A percentile compares a stretch with the other conserved stretches of the same genome.
phyloP scores from a whole-genome alignment of 2,888 invertebrate genomes.

The Macroteleia sp. region DNA sequence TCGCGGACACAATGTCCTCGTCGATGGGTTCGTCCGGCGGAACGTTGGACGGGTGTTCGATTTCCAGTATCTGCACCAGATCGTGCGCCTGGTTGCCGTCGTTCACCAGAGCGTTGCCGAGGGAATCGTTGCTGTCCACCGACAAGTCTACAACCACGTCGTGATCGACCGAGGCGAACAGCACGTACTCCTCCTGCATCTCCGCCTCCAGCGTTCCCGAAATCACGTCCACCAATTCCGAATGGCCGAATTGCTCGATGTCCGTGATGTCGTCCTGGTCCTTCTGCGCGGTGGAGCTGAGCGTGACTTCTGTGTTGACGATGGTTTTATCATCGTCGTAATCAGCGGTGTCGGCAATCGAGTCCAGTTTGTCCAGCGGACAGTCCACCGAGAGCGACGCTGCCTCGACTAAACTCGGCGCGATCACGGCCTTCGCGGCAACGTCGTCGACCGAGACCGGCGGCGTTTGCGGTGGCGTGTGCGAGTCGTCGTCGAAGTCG shows the following conservation, averaged over 20 bases:
- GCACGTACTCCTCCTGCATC: conserved; percentile 87
- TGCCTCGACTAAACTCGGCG: conserved; percentile 70
- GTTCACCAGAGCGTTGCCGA: conserved; percentile 82
- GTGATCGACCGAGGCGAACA: conserved; percentile 85
- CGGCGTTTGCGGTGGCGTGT: conserved; percentile 86
- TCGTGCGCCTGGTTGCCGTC: conserved; percentile 79
- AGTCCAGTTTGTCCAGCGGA: conserved; percentile 84
- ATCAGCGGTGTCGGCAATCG: conserved; percentile 85
- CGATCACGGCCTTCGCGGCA: conserved; percentile 66
- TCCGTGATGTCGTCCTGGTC: conserved; percentile 86
- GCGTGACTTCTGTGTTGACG: conserved; percentile 86
- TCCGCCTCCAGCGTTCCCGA: conserved; percentile 87
- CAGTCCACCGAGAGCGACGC: conserved; percentile 75
- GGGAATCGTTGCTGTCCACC: conserved; percentile 85
- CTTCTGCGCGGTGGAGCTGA: conserved; percentile 86
- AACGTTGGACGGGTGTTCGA: conserved; percentile 72
- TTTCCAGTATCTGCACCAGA: conserved; percentile 81
- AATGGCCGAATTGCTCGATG: conserved; percentile 85
- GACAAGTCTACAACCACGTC: conserved; percentile 87
- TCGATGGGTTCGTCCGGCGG: conserved; percentile 75
- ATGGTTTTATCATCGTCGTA: conserved; percentile 86
- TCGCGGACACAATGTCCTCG: conserved; percentile 75
- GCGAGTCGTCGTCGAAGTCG: conserved; percentile 87
- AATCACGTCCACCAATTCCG: conserved; percentile 86
- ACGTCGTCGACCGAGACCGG: conserved; percentile 74